A percentile compares a stretch with the other conserved stretches of the same genome.
Conservation (phyloP, 2,888 invertebrate genomes). For the Eilema caniola region DNA sequence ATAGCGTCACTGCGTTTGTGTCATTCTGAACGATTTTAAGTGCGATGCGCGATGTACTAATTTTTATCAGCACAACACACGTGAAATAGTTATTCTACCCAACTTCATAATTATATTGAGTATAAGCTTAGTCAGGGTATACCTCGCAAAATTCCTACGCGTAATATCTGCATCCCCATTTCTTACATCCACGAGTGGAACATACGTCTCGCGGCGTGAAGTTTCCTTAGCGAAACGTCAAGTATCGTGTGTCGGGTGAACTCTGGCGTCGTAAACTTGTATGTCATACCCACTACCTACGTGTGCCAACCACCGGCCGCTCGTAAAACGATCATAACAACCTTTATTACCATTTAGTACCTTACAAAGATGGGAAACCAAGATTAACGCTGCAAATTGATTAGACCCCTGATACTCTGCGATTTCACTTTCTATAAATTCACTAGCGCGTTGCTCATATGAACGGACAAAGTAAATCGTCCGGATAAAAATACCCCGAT, state of each 20-base stretch:
- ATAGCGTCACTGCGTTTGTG: too few relatives aligned
- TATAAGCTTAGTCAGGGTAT: conserved; percentile 1
- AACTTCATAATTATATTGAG: too few relatives aligned
- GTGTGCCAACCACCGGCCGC: conserved; percentile 60
- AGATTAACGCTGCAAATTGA: conserved; percentile 55
- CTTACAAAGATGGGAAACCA: conserved; percentile 53
- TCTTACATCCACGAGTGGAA: conserved; percentile 71
- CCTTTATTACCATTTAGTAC: conserved; percentile 61
- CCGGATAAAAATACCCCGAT: conserved; percentile 66
- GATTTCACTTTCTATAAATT: conserved; percentile 49
- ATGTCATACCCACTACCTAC: conserved; percentile 77
- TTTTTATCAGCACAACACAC: too few relatives aligned
- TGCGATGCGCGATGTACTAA: too few relatives aligned
- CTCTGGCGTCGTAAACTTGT: conserved; percentile 79
- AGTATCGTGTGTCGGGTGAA: conserved; percentile 80
- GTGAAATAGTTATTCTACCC: too few relatives aligned
- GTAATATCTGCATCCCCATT: conserved; percentile 76
- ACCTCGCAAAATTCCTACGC: conserved; percentile 71
- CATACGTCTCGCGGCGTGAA: conserved; percentile 70
- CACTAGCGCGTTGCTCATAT: conserved; percentile 33
- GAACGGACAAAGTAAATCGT: conserved; percentile 51
- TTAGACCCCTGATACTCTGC: conserved; percentile 41
- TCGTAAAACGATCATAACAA: conserved; percentile 76
- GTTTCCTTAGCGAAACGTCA: conserved; percentile 73
- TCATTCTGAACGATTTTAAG: too few relatives aligned